phyloP scores from a whole-genome alignment of 1,140 invertebrate genomes.

The Drosophila miranda region DNA sequence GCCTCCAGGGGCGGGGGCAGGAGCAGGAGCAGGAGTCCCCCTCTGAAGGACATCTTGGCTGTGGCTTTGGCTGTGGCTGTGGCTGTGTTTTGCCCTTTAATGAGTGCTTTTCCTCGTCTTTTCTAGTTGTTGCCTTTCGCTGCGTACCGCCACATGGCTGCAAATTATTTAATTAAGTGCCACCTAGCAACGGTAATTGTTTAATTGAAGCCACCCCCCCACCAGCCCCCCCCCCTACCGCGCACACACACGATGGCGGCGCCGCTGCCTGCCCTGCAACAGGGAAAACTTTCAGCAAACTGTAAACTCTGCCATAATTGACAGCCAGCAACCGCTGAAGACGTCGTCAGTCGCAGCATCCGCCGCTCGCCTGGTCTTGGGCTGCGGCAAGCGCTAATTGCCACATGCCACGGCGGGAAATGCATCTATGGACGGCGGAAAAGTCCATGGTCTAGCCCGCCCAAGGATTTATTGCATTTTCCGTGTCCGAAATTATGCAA shows the following conservation, averaged over 20 bases:
- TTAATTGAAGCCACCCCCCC: slow-evolving; percentile 47
- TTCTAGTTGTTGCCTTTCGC: slow-evolving; percentile 24
- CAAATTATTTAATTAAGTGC: slow-evolving; percentile 77
- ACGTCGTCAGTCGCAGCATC: slow-evolving; percentile 15
- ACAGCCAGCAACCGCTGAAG: slow-evolving; percentile 50
- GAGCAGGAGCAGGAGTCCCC: neutral
- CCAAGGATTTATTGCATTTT: slow-evolving; percentile 44
- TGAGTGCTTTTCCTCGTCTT: neutral
- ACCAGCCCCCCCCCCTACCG: neutral
- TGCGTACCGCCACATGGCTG: slow-evolving; percentile 54
- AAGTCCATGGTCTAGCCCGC: slow-evolving; percentile 19
- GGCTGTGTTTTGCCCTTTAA: slow-evolving; percentile 1
- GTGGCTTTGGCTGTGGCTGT: slow-evolving; percentile 5
- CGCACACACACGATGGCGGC: neutral
- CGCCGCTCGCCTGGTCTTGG: slow-evolving; percentile 31
- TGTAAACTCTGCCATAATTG: slow-evolving; percentile 69
- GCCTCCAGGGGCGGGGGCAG: neutral
- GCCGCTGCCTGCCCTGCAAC: neutral
- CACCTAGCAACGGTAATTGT: slow-evolving; percentile 72
- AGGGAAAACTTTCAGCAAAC: slow-evolving; percentile 59
- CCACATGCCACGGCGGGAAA: neutral
- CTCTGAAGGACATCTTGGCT: slow-evolving; percentile 6
- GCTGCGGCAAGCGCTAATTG: slow-evolving; percentile 45
- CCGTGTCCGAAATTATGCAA: slow-evolving; percentile 60
- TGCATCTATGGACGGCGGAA: slow-evolving; percentile 10